Conservation (phyloP, 2,797 vertebrate genomes). For the Leptatherina wallacei region DNA sequence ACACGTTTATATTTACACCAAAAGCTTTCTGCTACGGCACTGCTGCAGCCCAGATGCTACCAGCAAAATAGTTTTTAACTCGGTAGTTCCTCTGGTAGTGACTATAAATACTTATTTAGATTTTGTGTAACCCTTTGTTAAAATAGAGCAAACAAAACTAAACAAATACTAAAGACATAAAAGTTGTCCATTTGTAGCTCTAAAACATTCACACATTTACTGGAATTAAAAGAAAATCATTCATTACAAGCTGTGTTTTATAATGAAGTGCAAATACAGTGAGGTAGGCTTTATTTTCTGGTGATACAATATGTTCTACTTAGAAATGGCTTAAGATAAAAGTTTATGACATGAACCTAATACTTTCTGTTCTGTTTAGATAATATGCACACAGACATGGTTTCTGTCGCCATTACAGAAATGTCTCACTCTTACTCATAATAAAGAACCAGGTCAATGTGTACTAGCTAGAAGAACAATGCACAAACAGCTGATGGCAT, state of each 20-base stretch:
- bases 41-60: neutral
- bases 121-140: neutral
- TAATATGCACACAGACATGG: neutral
- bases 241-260: neutral
- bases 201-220: neutral
- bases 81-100: neutral
- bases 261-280: neutral
- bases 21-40: neutral
- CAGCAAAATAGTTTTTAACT: neutral
- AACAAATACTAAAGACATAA: neutral
- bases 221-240: neutral
- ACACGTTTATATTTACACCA: neutral
- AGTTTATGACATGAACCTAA: neutral
- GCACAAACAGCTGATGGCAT: neutral
- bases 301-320: too few species aligned
- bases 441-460: neutral
- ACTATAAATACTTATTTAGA: neutral
- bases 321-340: too few species aligned
- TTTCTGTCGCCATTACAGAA: neutral
- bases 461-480: neutral
- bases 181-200: neutral
- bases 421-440: neutral
- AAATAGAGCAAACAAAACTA: neutral
- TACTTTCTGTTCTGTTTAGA: neutral
- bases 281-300: neutral